These are phyloP conservation scores for Lasiurus borealis DNA, from an alignment of 2,113 vertebrate genomes.

Conservation along the genomic window DNA sequence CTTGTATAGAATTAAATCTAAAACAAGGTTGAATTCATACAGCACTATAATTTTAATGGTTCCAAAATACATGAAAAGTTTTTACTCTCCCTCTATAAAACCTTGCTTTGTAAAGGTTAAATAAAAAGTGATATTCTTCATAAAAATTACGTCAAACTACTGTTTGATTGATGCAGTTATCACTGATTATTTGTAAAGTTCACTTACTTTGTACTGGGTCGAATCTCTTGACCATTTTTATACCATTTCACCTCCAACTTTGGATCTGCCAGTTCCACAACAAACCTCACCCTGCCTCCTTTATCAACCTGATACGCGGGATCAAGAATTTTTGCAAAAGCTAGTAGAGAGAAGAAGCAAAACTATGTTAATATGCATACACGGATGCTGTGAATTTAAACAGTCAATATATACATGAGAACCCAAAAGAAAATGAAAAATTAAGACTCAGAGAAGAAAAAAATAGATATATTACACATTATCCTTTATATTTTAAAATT, in stretches of 20 bases:
- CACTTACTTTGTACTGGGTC: slow-evolving; percentile 96
- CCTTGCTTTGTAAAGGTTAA: not conserved
- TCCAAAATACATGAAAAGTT: slow-evolving; percentile 3
- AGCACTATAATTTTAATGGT: not conserved
- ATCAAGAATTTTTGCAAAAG: slow-evolving; percentile 97
- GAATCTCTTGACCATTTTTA: slow-evolving; percentile 99
- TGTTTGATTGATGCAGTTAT: not conserved
- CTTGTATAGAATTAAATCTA: not conserved
- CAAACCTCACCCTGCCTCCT: slow-evolving; percentile 95
- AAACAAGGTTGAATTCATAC: not conserved
- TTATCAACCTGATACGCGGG: slow-evolving; percentile 98
- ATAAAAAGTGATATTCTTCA: not conserved
- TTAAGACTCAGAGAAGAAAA: not conserved
- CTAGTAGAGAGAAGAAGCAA: slow-evolving; percentile 83
- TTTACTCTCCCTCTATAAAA: not conserved
- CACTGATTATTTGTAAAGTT: not conserved
- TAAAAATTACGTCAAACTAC: slow-evolving; percentile 1
- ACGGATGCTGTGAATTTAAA: slow-evolving; percentile 22
- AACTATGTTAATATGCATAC: not conserved
- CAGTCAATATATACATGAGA: not conserved
- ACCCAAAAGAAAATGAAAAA: slow-evolving; percentile 18
- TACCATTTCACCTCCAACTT: slow-evolving; percentile 99
- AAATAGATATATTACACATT: not conserved
- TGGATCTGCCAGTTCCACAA: slow-evolving; percentile 96
- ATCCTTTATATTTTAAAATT: slow-evolving; percentile 30